phyloP scores from a whole-genome alignment of 1,140 invertebrate species.

The Drosophila persimilis region DNA sequence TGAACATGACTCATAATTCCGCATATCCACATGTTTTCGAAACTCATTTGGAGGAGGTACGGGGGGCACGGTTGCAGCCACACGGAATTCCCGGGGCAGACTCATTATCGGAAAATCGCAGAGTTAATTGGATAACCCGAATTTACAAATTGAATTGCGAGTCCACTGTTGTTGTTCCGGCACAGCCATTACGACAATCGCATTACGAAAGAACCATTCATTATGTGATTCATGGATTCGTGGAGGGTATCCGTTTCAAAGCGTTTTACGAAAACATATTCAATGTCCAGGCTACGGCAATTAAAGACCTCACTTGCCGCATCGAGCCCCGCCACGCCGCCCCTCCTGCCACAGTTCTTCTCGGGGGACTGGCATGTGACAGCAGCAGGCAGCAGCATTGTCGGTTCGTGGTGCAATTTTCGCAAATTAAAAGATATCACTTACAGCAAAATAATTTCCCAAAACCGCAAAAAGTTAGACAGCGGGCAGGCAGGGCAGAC shows the following conservation, averaged over 20 bases:
- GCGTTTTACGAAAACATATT: conserved; percentile 40
- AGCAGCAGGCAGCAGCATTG: conserved; percentile 31
- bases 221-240: conserved; percentile 25
- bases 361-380: conserved; percentile 10
- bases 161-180: conserved; percentile 23
- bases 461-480: conserved; percentile 59
- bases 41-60: neutral
- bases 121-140: conserved; percentile 42
- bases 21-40: neutral
- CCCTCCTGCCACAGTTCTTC: no score
- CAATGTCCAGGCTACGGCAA: conserved; percentile 15
- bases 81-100: neutral
- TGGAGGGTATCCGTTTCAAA: conserved; percentile 9
- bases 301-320: conserved; percentile 7
- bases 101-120: conserved; percentile 5
- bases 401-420: conserved; percentile 51
- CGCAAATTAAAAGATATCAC: conserved; percentile 78
- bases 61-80: neutral
- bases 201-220: conserved; percentile 35
- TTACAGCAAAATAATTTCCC: conserved; percentile 70
- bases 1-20: neutral
- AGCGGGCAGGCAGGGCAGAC: conserved; percentile 9
- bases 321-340: neutral
- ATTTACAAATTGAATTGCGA: conserved; percentile 34
- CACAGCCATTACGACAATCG: conserved; percentile 23